Evolutionary conservation across 2,888 invertebrate genomes (phyloP), one percentile per base, ranked within the genome.

Genomic region (Mythimna pallens): DNA sequence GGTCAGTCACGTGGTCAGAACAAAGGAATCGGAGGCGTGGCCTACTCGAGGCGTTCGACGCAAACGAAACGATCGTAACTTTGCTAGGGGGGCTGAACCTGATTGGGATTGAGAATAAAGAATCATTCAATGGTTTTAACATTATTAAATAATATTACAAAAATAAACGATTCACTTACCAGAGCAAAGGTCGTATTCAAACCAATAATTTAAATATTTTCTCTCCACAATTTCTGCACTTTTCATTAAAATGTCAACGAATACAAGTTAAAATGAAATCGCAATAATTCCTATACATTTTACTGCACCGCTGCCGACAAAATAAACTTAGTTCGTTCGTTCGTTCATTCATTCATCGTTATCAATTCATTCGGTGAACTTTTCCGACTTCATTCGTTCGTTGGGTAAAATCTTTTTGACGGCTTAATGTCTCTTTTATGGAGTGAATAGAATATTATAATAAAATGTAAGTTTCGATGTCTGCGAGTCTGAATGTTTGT

Each of bases 331-430:
- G 68, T 70, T 78, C 65, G 63, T 66, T 78, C 65, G 63, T 66
- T 75, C 76, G 55, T 69, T 69, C 74, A 63, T 73, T 80, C 69
- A 54, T 81, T 81, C 62, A 67, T 64, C 68, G 69, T 83, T 84
- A 81, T 81, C 84, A 75, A 75, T 78, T 76, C 61, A 80, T 81
- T 80, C 58, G 47, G 22, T 67, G 83, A 82, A 75, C 75, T 70
- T 78, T 77, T 34, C 50, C 36, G 30, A 66, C 63, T 68, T 69
- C 40, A 20, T 43, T 52, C 47, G 55, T 61, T 58, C 40, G 55
- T 30, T 43, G 34, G 9, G 57, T 20, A 54, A 73, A 67, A 77
- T 69, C 52, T 73, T 68, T 77, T 59, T 25, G 69, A 34, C 10
- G 25, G 55, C n/a, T 52, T 52, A 61, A 64, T 67, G 14, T 70